Evolutionary conservation across 2,113 vertebrate species (phyloP), one percentile per base, ranked within the genome.

Genomic region (Poecile atricapillus): DNA sequence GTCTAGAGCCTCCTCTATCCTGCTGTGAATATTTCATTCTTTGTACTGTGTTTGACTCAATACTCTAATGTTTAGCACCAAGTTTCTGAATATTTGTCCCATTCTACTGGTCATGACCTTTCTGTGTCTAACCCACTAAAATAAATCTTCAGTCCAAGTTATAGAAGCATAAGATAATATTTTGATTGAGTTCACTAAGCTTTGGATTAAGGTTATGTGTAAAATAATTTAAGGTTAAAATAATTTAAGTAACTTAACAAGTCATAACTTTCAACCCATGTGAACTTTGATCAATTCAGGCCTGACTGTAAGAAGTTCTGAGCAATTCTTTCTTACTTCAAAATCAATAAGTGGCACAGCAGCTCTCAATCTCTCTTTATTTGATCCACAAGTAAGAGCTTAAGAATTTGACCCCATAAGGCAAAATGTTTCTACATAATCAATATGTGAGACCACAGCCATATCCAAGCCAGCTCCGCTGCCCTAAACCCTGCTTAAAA

Each of bases 301-400:
- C 25, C 56, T 90, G 71, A 56, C 31, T 92, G 12, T 46, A 53
- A 62, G 64, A 71, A 89, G 30, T 89, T 95, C 60, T 60, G 71
- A 87, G 80, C n/a, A 86, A 90, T 63, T 83, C 76, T 59, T 90
- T 13, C 79, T 92, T 65, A 46, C 79, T 81, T 93, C 79, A 39
- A 64, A 86, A 90, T 92, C 88, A 87, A 75, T 94, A 90, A 49
- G 21, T 71, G 52, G 64, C 86, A 80, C 64, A 90, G 68, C 73
- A 78, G 76, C 80, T 90, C 76, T 90, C 85, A 77, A 41, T 79
- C 80, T 93, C 80, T 52, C 44, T 70, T 93, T 78, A 96, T 93
- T 78, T 94, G 83, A 80, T 92, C 59, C 76, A 56, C 53, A n/a
- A 93, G 64, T 14, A 90, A 90, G 27, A 94, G 62, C 31, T 95